phyloP scores from a whole-genome alignment of 2,113 vertebrate genomes.

The Promerops cafer region DNA sequence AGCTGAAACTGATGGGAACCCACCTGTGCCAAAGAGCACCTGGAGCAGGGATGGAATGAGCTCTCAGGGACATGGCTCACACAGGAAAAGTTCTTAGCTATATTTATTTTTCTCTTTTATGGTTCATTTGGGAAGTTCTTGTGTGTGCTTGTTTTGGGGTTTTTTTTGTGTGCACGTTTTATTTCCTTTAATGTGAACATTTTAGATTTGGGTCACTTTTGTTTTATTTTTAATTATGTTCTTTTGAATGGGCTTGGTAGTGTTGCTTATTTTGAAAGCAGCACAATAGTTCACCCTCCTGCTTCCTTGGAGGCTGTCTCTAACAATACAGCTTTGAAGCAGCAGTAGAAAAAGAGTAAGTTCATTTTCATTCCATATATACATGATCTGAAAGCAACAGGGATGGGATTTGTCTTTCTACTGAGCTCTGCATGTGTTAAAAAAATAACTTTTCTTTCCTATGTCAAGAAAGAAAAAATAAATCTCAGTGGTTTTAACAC shows the following conservation, averaged over 20 bases:
- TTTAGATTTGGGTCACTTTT: neutral
- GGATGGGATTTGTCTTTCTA: neutral
- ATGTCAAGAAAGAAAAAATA: neutral
- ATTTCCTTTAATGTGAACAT: neutral
- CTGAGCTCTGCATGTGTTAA: neutral
- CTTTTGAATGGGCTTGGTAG: neutral
- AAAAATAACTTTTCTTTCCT: neutral
- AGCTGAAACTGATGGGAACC: neutral
- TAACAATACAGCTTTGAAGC: neutral
- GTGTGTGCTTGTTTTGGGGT: too few species aligned
- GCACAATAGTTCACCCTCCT: neutral
- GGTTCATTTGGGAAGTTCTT: fast-evolving
- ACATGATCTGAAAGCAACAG: neutral
- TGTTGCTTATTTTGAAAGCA: neutral
- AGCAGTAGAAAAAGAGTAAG: neutral
- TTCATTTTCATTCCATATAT: neutral
- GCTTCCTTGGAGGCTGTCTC: neutral
- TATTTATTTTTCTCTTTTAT: fast-evolving
- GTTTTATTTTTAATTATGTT: neutral
- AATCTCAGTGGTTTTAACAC: neutral
- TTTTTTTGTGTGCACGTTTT: fast-evolving
- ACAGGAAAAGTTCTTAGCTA: fast-evolving
- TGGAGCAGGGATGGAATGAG: fast-evolving
- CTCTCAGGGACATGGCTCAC: fast-evolving
- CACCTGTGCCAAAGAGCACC: neutral